A percentile compares a stretch with the other conserved stretches of the same genome.
Conservation (phyloP, 2,113 vertebrate genomes). For the Aepyceros melampus region DNA sequence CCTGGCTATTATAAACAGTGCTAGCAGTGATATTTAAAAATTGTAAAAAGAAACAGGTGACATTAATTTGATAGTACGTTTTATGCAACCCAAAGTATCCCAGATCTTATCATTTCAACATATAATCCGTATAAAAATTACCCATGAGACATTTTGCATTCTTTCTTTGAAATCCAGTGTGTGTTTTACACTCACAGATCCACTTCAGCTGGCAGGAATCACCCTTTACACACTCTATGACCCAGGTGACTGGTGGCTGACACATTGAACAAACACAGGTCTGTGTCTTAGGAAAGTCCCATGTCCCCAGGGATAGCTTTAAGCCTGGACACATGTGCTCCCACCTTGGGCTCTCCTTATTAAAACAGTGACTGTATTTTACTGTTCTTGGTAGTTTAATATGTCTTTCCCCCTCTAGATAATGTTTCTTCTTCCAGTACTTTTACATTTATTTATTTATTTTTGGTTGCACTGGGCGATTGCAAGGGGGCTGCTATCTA, state of each 20-base stretch:
- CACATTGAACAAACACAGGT: not conserved
- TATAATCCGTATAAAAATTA: not conserved
- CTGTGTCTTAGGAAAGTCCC: not conserved
- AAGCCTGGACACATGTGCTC: not conserved
- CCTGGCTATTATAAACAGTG: too few relatives aligned
- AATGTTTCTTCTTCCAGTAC: not conserved
- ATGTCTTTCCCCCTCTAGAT: not conserved
- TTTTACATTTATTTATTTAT: not conserved
- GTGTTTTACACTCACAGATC: not conserved
- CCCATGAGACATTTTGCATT: not conserved
- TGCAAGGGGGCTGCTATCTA: not conserved
- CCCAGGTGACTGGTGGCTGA: not conserved
- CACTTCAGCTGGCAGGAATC: not conserved
- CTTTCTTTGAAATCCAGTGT: not conserved
- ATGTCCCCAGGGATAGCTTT: not conserved
- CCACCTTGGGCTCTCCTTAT: not conserved
- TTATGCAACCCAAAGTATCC: not conserved
- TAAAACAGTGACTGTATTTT: not conserved
- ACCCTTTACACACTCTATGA: rapidly evolving
- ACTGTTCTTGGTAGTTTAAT: not conserved
- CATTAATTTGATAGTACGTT: not conserved
- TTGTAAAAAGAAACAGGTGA: not conserved
- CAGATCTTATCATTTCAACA: not conserved
- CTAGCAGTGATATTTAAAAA: not conserved
- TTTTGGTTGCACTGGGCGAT: not conserved